Evolutionary conservation across 2,113 vertebrate genomes (phyloP).

Genomic region (Grallaria varia): DNA sequence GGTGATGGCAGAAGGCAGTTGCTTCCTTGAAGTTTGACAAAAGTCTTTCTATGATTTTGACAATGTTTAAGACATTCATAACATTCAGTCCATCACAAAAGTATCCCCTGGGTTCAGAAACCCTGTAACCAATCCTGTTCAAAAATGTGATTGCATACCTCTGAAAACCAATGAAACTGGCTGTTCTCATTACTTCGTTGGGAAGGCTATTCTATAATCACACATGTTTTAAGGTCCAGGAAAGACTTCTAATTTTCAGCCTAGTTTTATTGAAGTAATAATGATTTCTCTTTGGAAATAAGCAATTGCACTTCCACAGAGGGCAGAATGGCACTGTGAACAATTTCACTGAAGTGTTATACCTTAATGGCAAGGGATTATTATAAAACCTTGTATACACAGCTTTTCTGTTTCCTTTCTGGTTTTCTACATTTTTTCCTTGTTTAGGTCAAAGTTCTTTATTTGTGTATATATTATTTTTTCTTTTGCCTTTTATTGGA

Average conservation of each 20-base stretch:
- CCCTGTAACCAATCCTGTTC: not conserved
- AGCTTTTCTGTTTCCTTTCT: not conserved
- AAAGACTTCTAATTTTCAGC: not conserved
- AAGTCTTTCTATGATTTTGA: too few species aligned
- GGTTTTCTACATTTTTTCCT: not conserved
- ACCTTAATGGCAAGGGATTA: not conserved
- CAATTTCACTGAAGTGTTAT: not conserved
- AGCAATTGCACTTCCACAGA: not conserved
- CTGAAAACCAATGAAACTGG: not conserved
- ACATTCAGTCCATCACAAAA: not conserved
- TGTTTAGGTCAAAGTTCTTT: not conserved
- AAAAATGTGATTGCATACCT: not conserved
- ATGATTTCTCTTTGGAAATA: not conserved
- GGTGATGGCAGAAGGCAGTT: too few species aligned
- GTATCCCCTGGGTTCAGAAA: not conserved
- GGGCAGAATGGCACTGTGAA: not conserved
- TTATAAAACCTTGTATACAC: not conserved
- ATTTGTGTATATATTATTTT: not conserved
- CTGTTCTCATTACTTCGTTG: not conserved
- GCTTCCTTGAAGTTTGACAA: too few species aligned
- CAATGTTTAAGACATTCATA: too few species aligned
- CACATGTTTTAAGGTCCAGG: not conserved
- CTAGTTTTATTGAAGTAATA: not conserved
- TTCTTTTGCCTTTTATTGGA: not conserved
- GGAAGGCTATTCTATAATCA: not conserved